phyloP scores from a whole-genome alignment of 2,888 invertebrate genomes.

The Noctuana brunneofusca region DNA sequence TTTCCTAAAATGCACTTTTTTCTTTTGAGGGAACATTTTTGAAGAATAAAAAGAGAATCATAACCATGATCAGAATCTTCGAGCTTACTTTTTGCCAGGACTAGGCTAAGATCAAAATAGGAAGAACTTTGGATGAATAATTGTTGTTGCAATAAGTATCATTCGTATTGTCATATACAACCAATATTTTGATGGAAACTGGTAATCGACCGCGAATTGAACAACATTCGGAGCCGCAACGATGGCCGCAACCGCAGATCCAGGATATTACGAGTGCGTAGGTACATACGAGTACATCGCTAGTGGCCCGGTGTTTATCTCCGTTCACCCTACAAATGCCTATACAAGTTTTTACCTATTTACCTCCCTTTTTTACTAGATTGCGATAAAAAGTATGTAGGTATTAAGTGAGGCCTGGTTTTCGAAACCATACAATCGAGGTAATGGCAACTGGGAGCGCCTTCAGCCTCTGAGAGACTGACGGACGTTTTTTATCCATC shows the following conservation, averaged over 20 bases:
- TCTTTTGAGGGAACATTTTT: not conserved
- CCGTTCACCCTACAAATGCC: not conserved
- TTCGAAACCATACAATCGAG: no score
- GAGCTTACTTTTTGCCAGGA: no score
- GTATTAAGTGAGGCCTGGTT: no score
- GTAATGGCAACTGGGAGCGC: no score
- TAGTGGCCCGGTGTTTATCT: not conserved
- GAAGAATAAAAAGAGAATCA: no score
- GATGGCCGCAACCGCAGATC: constrained; percentile 18
- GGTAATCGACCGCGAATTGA: constrained; percentile 10
- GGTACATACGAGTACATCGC: not conserved
- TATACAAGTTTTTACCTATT: no score
- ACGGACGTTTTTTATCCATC: no score
- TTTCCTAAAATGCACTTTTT: no score
- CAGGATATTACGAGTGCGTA: constrained; percentile 15
- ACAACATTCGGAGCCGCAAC: constrained; percentile 5
- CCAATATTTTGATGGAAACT: constrained; percentile 8
- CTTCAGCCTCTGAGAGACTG: no score
- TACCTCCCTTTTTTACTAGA: no score
- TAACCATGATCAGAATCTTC: not conserved
- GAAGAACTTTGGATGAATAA: not conserved
- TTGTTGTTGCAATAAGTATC: not conserved
- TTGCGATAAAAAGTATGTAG: no score
- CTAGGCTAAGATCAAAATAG: not conserved
- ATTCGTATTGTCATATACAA: not conserved